Conservation (phyloP, 2,888 invertebrate species). For the Tineola bisselliella region DNA sequence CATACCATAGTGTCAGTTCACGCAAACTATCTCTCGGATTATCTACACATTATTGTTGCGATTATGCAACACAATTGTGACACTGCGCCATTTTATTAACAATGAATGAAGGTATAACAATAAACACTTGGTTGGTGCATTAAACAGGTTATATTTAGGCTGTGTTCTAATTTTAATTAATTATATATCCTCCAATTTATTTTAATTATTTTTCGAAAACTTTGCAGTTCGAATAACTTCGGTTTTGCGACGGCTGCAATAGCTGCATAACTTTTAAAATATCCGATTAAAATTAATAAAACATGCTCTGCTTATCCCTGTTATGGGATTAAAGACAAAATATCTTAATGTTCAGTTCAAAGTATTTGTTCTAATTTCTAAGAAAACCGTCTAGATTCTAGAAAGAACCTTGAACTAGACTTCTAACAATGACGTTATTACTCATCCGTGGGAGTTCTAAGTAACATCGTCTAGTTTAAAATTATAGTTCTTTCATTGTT, state of each 20-base stretch:
- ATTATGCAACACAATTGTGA: not conserved
- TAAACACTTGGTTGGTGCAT: too few relatives aligned
- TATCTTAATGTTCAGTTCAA: too few relatives aligned
- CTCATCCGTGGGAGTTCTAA: not conserved
- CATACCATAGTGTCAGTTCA: not conserved
- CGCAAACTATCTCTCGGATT: not conserved
- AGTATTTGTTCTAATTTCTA: not conserved
- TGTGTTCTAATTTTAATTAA: too few relatives aligned
- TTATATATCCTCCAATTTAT: too few relatives aligned
- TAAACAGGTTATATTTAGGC: too few relatives aligned
- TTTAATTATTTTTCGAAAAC: too few relatives aligned
- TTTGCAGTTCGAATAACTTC: too few relatives aligned
- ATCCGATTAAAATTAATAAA: too few relatives aligned
- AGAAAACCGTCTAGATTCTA: constrained; percentile 5
- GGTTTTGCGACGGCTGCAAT: too few relatives aligned
- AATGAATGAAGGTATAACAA: not conserved
- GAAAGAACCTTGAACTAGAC: constrained; percentile 38
- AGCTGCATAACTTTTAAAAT: too few relatives aligned
- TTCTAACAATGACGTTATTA: constrained; percentile 18
- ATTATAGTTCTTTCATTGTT: not conserved
- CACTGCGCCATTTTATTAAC: constrained; percentile 2
- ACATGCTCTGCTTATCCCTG: too few relatives aligned
- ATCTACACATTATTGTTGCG: not conserved
- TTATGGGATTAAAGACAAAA: too few relatives aligned
- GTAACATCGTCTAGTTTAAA: constrained; percentile 1